Evolutionary conservation across 2,113 vertebrate genomes (phyloP).

Genomic region (Leiothrix lutea): DNA sequence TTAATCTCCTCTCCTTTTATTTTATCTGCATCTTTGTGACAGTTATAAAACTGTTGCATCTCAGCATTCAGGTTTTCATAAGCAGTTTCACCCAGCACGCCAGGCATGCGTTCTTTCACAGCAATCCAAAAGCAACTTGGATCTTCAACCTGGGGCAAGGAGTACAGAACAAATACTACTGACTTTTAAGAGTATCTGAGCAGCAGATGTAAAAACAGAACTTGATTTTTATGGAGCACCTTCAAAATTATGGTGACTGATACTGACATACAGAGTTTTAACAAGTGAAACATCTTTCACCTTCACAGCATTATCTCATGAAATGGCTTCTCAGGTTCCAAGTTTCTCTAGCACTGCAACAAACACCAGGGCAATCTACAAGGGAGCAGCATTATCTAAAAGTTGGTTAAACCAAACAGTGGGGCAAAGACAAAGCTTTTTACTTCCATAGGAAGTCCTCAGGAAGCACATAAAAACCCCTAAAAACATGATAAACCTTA

Average conservation of each 20-base stretch:
- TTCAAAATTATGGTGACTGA: not conserved
- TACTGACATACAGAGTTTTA: not conserved
- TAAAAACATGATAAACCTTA: not conserved
- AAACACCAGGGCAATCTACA: not conserved
- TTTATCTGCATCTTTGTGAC: not conserved
- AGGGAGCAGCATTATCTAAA: not conserved
- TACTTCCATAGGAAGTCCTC: not conserved
- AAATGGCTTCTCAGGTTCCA: not conserved
- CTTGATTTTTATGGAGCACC: not conserved
- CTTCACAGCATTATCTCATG: not conserved
- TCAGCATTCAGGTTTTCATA: slow-evolving; percentile 69
- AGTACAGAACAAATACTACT: not conserved
- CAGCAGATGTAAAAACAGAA: not conserved
- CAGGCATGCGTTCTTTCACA: slow-evolving; percentile 40
- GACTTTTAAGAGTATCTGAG: not conserved
- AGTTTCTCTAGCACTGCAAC: not conserved
- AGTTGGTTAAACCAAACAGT: not conserved
- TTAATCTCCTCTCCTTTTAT: slow-evolving; percentile 56
- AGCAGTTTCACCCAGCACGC: slow-evolving; percentile 28
- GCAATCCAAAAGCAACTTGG: slow-evolving; percentile 77
- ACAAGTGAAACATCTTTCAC: not conserved
- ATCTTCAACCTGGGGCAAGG: slow-evolving; percentile 64
- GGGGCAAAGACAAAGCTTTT: not conserved
- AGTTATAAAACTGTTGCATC: slow-evolving; percentile 73
- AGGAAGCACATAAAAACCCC: fast-evolving